These are phyloP conservation scores for Bombus balteatus DNA, from an alignment of 1,140 invertebrate species.

Conservation along the genomic window DNA sequence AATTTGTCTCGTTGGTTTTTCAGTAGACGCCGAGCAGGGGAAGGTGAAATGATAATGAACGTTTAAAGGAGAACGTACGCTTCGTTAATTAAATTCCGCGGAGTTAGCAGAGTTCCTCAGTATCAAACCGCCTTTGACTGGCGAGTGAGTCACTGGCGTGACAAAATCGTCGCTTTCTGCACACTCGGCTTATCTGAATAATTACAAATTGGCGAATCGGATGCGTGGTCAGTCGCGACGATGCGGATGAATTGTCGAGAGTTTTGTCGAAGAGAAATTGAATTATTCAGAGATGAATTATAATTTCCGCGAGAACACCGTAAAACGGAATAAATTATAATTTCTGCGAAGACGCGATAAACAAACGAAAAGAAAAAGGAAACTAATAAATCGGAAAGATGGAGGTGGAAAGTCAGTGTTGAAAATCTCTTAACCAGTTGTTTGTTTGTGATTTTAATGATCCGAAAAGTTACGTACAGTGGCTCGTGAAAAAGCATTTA, in stretches of 20 bases:
- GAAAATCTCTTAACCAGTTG: no score
- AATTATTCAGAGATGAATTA: neutral
- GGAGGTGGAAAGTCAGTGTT: neutral
- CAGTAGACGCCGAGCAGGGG: neutral
- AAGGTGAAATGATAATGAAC: neutral
- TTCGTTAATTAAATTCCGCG: neutral
- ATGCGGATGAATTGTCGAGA: neutral
- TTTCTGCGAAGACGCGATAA: neutral
- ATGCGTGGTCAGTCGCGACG: neutral
- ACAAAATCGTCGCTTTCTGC: neutral
- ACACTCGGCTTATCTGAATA: neutral
- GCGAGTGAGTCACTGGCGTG: conserved; percentile 3
- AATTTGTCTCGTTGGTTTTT: neutral
- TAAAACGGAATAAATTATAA: neutral
- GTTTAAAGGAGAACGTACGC: neutral
- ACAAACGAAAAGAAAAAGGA: no score
- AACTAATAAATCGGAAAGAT: neutral
- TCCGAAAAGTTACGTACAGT: neutral
- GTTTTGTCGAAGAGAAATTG: no score
- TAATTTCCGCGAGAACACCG: neutral
- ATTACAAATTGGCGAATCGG: neutral
- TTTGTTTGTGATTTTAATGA: neutral
- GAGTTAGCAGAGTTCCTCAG: neutral
- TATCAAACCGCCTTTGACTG: neutral
- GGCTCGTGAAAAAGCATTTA: neutral